Percentiles rank a stretch among this genome's conserved stretches.
Conservation (phyloP, 1,140 invertebrate genomes). For the Drosophila ogumai region DNA sequence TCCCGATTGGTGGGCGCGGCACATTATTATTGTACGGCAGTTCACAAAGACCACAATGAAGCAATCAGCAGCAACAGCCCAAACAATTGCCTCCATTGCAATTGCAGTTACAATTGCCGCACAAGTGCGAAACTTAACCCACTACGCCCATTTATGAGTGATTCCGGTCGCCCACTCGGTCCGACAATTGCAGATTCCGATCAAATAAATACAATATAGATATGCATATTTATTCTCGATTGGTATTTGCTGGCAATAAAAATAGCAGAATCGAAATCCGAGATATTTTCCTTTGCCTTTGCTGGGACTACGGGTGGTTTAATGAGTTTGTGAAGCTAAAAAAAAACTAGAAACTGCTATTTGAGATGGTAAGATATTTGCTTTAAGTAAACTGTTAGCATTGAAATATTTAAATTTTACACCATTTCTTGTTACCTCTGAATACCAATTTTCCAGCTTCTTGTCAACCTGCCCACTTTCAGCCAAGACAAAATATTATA, state of each 20-base stretch:
- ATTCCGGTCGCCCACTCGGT: neutral
- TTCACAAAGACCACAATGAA: slow-evolving; percentile 62
- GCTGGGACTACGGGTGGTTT: neutral
- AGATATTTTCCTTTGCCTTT: slow-evolving; percentile 12
- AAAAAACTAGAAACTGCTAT: neutral
- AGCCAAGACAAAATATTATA: slow-evolving; percentile 40
- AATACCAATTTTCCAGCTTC: neutral
- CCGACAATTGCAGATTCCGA: slow-evolving; percentile 12
- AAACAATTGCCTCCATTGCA: slow-evolving; percentile 54
- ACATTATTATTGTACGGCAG: slow-evolving; percentile 61
- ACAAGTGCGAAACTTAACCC: slow-evolving; percentile 56
- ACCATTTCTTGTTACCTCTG: neutral
- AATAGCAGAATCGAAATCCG: slow-evolving; percentile 18
- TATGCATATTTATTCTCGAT: slow-evolving; percentile 32
- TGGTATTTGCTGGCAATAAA: slow-evolving; percentile 35
- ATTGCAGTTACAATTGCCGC: slow-evolving; percentile 51
- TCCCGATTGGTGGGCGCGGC: slow-evolving; percentile 17
- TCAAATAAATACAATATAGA: slow-evolving; percentile 40
- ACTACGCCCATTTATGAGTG: slow-evolving; percentile 66
- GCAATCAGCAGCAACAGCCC: slow-evolving; percentile 65
- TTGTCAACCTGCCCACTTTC: slow-evolving; percentile 23
- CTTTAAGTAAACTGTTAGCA: too few relatives aligned
- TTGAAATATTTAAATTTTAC: too few relatives aligned
- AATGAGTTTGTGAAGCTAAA: slow-evolving; percentile 3
- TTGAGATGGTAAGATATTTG: neutral